Evolutionary conservation across 2,888 invertebrate species (phyloP).

Genomic region (Bellardia bayeri): DNA sequence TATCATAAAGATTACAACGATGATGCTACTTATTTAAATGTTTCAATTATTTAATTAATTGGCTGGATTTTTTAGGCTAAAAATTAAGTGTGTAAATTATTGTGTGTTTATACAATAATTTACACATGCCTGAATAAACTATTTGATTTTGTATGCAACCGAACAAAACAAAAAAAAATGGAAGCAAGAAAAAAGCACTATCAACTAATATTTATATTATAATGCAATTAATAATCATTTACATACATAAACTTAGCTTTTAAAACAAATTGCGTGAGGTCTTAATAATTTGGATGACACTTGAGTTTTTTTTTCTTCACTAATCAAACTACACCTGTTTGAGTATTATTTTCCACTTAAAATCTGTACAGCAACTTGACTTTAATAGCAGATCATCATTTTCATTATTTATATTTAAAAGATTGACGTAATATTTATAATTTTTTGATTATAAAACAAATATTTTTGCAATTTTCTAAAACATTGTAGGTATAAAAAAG

Average conservation of each 20-base stretch:
- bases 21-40: not conserved
- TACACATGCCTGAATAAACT: slow-evolving; percentile 48
- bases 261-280: not conserved
- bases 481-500: too few relatives aligned
- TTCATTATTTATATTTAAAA: not conserved
- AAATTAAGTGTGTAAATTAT: not conserved
- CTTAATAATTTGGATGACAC: slow-evolving; percentile 33
- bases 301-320: not conserved
- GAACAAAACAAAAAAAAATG: slow-evolving; percentile 19
- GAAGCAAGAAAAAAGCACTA: slow-evolving; percentile 4
- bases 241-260: not conserved
- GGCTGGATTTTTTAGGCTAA: not conserved
- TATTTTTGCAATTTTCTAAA: too few relatives aligned
- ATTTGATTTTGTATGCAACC: slow-evolving; percentile 33
- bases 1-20: too few relatives aligned
- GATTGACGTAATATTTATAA: slow-evolving; percentile 33
- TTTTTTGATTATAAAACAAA: not conserved
- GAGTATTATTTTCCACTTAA: slow-evolving; percentile 8
- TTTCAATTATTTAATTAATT: not conserved
- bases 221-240: not conserved
- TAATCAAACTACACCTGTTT: slow-evolving; percentile 6
- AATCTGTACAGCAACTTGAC: slow-evolving; percentile 27
- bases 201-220: slow-evolving; percentile 17
- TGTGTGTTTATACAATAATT: slow-evolving; percentile 24
- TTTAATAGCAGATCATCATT: slow-evolving; percentile 7